Evolutionary conservation across 1,140 invertebrate species (phyloP).

Genomic region (Lamellibrachia luymesi): DNA sequence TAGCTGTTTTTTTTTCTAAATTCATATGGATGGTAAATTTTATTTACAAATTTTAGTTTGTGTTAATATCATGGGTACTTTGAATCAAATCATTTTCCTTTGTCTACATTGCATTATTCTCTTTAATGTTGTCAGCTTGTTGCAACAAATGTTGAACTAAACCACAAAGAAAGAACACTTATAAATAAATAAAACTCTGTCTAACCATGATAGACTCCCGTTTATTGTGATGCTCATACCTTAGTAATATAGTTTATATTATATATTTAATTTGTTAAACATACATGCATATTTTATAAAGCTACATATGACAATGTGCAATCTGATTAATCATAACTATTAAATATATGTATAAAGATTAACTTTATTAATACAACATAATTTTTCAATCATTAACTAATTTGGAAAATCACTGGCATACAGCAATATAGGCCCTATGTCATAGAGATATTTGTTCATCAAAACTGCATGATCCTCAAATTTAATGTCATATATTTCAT

Average conservation of each 20-base stretch:
- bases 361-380: neutral
- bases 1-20: too few relatives aligned
- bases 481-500: neutral
- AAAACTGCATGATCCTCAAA: neutral
- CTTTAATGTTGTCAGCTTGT: too few relatives aligned
- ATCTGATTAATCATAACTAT: neutral
- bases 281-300: neutral
- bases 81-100: too few relatives aligned
- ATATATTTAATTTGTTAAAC: too few relatives aligned
- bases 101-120: too few relatives aligned
- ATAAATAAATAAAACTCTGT: neutral
- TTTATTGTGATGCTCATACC: neutral
- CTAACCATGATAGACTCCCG: neutral
- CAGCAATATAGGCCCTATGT: neutral
- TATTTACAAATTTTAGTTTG: too few relatives aligned
- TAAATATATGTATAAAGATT: neutral
- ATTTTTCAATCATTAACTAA: neutral
- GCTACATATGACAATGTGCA: neutral
- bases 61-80: too few relatives aligned
- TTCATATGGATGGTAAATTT: too few relatives aligned
- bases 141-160: too few relatives aligned
- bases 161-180: neutral
- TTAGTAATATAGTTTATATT: neutral
- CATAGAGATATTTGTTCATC: neutral
- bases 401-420: neutral